Percentiles rank a stretch among this genome's conserved stretches.
Conservation (phyloP, 2,797 vertebrate genomes). For the Catamblyrhynchus diadema region DNA sequence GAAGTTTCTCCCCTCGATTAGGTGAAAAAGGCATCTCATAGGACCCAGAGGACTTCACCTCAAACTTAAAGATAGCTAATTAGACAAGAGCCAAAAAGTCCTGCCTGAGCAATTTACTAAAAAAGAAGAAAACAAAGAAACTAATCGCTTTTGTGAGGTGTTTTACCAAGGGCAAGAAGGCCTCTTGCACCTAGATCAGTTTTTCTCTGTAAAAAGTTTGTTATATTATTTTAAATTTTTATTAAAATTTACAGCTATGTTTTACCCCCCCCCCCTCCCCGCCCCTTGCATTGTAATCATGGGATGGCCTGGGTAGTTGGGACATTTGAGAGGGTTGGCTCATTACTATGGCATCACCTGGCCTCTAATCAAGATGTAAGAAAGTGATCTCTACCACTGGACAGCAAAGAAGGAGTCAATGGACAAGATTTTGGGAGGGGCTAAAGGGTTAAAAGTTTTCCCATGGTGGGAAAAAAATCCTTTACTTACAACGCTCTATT, state of each 20-base stretch:
- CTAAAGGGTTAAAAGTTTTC: neutral
- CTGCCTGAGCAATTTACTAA: no score
- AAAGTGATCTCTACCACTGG: neutral
- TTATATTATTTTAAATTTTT: neutral
- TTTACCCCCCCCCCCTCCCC: neutral
- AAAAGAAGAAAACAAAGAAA: no score
- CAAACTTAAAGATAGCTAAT: no score
- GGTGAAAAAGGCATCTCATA: neutral
- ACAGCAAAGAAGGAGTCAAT: neutral
- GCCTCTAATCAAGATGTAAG: neutral
- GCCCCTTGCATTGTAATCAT: neutral
- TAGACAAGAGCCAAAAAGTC: no score
- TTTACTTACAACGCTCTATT: fast-evolving
- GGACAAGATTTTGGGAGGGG: neutral
- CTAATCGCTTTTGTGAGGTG: no score
- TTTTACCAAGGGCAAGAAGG: no score
- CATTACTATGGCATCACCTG: neutral
- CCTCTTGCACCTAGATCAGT: neutral
- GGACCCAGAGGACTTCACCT: no score
- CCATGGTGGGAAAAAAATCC: neutral
- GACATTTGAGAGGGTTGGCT: neutral
- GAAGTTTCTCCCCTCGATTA: neutral
- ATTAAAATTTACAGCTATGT: neutral
- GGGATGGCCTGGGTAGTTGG: neutral
- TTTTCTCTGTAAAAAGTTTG: neutral